phyloP scores from a whole-genome alignment of 2,888 invertebrate genomes.

The Cataglyphis altisquamis region DNA sequence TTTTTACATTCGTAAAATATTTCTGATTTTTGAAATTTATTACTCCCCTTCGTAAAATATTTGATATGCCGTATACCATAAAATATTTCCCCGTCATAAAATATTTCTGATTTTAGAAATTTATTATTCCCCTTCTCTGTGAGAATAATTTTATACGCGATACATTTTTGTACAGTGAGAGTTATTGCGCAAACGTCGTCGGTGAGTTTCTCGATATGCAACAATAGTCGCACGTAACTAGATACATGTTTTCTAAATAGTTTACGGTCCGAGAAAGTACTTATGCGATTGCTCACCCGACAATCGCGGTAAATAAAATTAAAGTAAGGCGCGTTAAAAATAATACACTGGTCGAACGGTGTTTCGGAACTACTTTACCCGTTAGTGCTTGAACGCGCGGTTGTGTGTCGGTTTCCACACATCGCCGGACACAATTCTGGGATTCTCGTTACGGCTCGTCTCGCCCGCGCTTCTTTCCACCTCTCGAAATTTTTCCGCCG shows the following conservation, averaged over 20 bases:
- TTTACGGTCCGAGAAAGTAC: conserved; percentile 26
- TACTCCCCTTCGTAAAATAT: too few species aligned
- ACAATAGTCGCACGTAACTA: conserved; percentile 3
- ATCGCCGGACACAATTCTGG: conserved; percentile 69
- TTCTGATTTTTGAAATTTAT: conserved; percentile 8
- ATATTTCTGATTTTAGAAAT: conserved; percentile 7
- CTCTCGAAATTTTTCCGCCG: conserved; percentile 69
- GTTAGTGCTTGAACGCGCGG: conserved; percentile 2
- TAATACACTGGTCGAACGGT: not conserved
- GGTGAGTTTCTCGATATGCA: conserved; percentile 14
- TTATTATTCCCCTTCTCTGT: not conserved
- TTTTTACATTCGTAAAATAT: conserved; percentile 14
- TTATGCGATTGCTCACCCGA: not conserved
- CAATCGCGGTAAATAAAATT: conserved; percentile 27
- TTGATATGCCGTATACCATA: too few species aligned
- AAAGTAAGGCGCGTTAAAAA: not conserved
- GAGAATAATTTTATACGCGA: not conserved
- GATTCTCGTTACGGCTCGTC: conserved; percentile 61
- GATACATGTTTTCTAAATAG: conserved; percentile 20
- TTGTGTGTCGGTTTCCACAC: conserved; percentile 58
- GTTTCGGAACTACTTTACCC: not conserved
- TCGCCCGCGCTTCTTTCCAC: conserved; percentile 53
- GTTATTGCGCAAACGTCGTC: conserved; percentile 6
- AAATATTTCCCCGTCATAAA: too few species aligned
- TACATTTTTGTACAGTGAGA: conserved; percentile 19